Base-by-base conservation (phyloP, 2,888 invertebrate genomes). In the Ophion costatus region DNA sequence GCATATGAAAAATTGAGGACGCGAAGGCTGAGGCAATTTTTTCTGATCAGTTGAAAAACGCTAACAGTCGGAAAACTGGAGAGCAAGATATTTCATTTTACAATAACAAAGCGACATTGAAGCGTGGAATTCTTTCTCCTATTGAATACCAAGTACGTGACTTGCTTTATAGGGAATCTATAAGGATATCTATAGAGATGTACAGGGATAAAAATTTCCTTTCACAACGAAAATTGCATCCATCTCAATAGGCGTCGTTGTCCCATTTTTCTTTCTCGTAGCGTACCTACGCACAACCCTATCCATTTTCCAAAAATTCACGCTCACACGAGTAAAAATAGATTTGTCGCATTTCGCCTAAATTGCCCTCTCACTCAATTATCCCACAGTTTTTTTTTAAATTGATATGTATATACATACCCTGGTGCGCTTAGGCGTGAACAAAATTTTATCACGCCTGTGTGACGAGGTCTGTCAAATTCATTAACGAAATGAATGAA, bases 401-500 rank as follows among this genome's bases (percentile, higher is more conserved):
- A 45, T 42, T 7, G n/a, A 5, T 17, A 45, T 67, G 1, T 63
- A n/a, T 11, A 11, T 57, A 1, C 5, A 14, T 10, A 11, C 14
- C 38, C 14, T 33, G 9, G 10, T 9, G n/a, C 11, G 33, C 17
- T 56, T 7, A 14, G 24, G n/a, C 71, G 61, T 76, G 71, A 3
- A 42, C 17, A 20, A 45, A 57, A 61, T 64, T 61, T 51, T 24
- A 51, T 59, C 45, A 42, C 56, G 51, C 51, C 42, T 1, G 59
- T 64, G 20, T 33, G 64, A 64, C 22, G 57, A 71, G 20, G 59
- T 10, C 42, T 20, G 42, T 66, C 56, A n/a, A 80, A 80, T 80
- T 80, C 67, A 20, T 80, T 74, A 67, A 74, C 71, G 38, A 57
- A 79, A 71, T 56, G 64, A 67, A 74, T 57, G 66, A 64, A 45